Percentiles rank a stretch among this genome's conserved stretches.
Conservation (phyloP, 2,113 vertebrate species). For the Amazona vittata region DNA sequence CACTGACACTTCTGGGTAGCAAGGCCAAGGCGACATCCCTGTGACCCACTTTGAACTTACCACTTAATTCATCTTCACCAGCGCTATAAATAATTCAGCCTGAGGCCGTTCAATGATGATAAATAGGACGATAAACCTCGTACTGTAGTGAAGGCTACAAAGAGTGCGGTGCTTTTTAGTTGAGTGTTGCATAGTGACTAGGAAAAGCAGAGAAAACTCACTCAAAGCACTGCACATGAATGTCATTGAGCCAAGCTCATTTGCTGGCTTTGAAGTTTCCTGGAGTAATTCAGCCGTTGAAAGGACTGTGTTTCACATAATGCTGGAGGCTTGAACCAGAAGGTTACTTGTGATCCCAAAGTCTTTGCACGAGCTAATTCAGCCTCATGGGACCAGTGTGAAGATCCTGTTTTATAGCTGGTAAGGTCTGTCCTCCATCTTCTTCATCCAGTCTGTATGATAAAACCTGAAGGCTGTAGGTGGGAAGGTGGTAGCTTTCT, state of each 20-base stretch:
- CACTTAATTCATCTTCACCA: conserved; percentile 51
- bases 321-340: not conserved
- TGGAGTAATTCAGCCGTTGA: not conserved
- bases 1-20: not conserved
- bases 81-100: conserved; percentile 53
- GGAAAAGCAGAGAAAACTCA: not conserved
- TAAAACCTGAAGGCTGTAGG: not conserved
- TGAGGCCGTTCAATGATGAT: conserved; percentile 5
- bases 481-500: not conserved
- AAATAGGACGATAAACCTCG: conserved; percentile 58
- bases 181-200: not conserved
- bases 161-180: not conserved
- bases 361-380: not conserved
- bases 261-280: conserved; percentile 41
- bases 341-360: not conserved
- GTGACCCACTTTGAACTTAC: conserved; percentile 54
- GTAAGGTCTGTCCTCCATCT: not conserved
- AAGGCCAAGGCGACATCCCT: not conserved
- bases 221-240: not conserved
- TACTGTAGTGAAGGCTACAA: conserved; percentile 7
- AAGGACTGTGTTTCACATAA: not conserved
- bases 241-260: not conserved
- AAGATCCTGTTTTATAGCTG: not conserved
- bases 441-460: not conserved
- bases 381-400: not conserved